phyloP scores from a whole-genome alignment of 2,797 vertebrate genomes.

The Agapornis canus region DNA sequence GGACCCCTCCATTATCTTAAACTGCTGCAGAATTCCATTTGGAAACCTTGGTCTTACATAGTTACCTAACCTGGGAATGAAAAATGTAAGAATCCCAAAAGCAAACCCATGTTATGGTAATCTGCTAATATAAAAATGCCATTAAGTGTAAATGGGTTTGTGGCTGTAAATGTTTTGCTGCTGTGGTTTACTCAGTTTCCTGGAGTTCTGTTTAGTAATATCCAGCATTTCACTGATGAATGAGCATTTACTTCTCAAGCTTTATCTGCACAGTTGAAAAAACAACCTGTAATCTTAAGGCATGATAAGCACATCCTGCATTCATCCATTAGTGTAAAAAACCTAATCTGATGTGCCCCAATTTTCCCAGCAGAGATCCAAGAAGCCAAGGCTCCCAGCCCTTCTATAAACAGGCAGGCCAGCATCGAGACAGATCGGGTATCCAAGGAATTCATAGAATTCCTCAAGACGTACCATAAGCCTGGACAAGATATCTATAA shows the following conservation, averaged over 20 bases:
- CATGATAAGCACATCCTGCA: fast-evolving
- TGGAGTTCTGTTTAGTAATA: neutral
- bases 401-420: conserved; percentile 88
- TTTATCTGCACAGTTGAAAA: neutral
- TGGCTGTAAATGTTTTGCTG: neutral
- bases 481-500: conserved; percentile 93
- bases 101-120: neutral
- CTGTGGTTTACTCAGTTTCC: neutral
- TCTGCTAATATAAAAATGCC: neutral
- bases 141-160: neutral
- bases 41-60: neutral
- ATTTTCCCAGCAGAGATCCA: conserved; percentile 83
- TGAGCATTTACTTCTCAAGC: no score
- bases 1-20: fast-evolving
- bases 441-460: conserved; percentile 93
- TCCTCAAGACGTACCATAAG: conserved; percentile 91
- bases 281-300: neutral
- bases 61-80: neutral
- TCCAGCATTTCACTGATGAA: neutral
- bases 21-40: neutral
- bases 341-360: neutral
- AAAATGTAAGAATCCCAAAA: neutral
- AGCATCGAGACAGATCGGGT: conserved; percentile 92
- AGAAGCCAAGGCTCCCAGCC: conserved; percentile 89
- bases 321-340: neutral